Evolutionary conservation across 2,797 vertebrate genomes (phyloP), one percentile per base, ranked within the genome.

Genomic region (Neosilurus mollespiculum): DNA sequence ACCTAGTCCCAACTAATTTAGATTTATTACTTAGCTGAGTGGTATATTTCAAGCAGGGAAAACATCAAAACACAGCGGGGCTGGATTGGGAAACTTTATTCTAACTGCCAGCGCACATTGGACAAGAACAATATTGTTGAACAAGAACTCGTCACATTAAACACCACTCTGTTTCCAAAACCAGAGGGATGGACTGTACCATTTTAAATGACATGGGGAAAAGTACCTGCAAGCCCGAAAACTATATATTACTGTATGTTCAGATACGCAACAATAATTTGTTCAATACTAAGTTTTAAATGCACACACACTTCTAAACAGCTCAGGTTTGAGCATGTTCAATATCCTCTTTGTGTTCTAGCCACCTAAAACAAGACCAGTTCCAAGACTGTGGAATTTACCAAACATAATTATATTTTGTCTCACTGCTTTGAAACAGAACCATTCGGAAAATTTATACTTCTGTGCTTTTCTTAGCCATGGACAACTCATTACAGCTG

Each of bases 341-440:
- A 73, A 62, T 61, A 75, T 59, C 26, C 84, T 78, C 34, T 66
- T 66, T 78, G 59, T 69, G 26, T 51, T 26, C 70, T 30, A 53
- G 78, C 59, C 79, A 69, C 54, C 73, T 78, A 82, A 62, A 84
- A 81, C 81, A 83, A 71, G 77, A 67, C 61, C 77, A 69, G 24
- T 53, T 79, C n/a, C 51, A 26, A 69, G 59, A 26, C 56, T 64
- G 49, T 72, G 80, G 65, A 75, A 81, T 81, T 84, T 59, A 70
- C 12, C 10, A 34, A 78, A 78, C 54, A 53, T 5, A 30, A 62
- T 82, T 71, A 67, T 67, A 77, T 82, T 82, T 85, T 67, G 72
- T 34, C 43, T 80, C 8, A 16, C 59, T 49, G 72, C 61, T 80
- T 83, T 81, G 67, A 86, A 81, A 81, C 3, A 26, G 69, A 59